phyloP scores from a whole-genome alignment of 1,140 invertebrate genomes.

The Lycorma delicatula region DNA sequence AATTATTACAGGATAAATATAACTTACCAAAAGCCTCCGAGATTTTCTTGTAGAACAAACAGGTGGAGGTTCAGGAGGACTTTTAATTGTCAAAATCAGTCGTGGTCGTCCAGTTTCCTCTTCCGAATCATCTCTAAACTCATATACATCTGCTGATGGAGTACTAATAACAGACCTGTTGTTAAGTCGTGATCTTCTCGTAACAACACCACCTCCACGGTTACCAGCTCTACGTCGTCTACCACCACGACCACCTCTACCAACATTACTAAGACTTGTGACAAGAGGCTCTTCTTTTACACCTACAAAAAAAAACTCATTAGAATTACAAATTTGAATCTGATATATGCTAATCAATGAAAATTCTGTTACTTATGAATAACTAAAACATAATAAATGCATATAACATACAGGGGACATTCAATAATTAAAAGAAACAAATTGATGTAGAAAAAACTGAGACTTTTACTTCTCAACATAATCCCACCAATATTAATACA shows the following conservation, averaged over 20 bases:
- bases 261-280: neutral
- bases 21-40: slow-evolving; percentile 47
- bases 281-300: neutral
- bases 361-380: too few species aligned
- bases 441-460: too few species aligned
- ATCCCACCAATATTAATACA: too few species aligned
- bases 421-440: too few species aligned
- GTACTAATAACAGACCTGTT: slow-evolving; percentile 19
- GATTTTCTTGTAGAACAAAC: slow-evolving; percentile 66
- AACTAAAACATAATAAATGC: too few species aligned
- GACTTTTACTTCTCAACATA: too few species aligned
- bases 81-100: slow-evolving; percentile 71
- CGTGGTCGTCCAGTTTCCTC: slow-evolving; percentile 58
- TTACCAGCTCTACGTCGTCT: slow-evolving; percentile 33
- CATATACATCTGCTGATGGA: slow-evolving; percentile 60
- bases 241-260: slow-evolving; percentile 25
- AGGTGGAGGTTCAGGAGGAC: slow-evolving; percentile 39
- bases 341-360: too few species aligned
- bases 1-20: too few species aligned
- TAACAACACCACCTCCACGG: slow-evolving; percentile 37
- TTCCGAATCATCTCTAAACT: slow-evolving; percentile 74
- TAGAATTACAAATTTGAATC: too few species aligned
- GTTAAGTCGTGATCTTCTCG: slow-evolving; percentile 38
- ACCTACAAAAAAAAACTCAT: too few species aligned
- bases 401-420: too few species aligned